These are phyloP conservation scores for Laspeyria flexula DNA, from an alignment of 2,888 invertebrate species.

Conservation along the genomic window DNA sequence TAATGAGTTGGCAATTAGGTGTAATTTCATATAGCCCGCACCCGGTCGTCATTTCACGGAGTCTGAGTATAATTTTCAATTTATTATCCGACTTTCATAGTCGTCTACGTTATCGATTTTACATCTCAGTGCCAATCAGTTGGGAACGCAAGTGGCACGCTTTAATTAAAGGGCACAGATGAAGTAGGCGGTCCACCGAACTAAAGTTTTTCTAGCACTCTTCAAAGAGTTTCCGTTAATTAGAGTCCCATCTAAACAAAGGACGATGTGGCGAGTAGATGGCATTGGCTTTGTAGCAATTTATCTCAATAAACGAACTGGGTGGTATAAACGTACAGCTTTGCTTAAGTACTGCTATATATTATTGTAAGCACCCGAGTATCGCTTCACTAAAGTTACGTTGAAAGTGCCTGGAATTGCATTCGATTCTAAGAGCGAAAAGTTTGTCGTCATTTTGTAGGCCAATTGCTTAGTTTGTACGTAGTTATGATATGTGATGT, in stretches of 20 bases:
- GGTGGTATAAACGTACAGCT: slow-evolving; percentile 39
- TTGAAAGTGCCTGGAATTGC: slow-evolving; percentile 23
- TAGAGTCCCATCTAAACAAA: slow-evolving; percentile 60
- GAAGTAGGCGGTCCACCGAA: slow-evolving; percentile 33
- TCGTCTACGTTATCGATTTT: slow-evolving; percentile 40
- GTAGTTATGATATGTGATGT: slow-evolving; percentile 14
- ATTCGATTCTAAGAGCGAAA: slow-evolving; percentile 6
- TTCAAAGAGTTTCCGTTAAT: slow-evolving; percentile 61
- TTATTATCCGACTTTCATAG: slow-evolving; percentile 26
- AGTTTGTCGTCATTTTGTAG: slow-evolving; percentile 5
- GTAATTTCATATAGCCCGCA: slow-evolving; percentile 17
- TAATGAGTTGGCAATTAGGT: slow-evolving; percentile 20
- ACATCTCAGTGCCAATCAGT: slow-evolving; percentile 40
- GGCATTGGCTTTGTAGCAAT: slow-evolving; percentile 34
- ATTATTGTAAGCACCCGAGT: slow-evolving; percentile 31
- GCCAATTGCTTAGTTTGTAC: not conserved
- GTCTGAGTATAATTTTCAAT: slow-evolving; percentile 31
- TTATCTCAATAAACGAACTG: slow-evolving; percentile 46
- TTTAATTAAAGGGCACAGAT: slow-evolving; percentile 55
- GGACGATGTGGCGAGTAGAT: slow-evolving; percentile 42
- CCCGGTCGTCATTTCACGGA: slow-evolving; percentile 21
- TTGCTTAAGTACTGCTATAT: slow-evolving; percentile 37
- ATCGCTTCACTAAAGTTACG: slow-evolving; percentile 25
- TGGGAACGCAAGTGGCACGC: slow-evolving; percentile 37
- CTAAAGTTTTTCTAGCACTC: slow-evolving; percentile 56